phyloP scores from a whole-genome alignment of 2,797 vertebrate genomes.

The Tangara arthus region DNA sequence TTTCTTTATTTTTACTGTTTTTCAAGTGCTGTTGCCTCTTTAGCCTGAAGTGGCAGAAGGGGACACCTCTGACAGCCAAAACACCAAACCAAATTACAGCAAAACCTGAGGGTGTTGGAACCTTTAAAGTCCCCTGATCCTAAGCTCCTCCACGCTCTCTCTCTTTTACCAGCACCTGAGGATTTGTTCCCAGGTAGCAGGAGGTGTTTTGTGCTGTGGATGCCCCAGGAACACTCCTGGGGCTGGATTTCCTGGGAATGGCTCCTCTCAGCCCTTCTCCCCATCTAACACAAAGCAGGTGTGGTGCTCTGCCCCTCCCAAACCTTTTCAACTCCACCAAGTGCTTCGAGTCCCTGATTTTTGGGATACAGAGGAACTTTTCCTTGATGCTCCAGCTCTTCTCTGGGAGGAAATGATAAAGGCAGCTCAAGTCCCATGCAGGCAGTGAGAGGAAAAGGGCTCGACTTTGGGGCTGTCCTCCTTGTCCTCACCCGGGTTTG shows the following conservation, averaged over 20 bases:
- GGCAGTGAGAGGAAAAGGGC: neutral
- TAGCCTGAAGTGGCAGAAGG: neutral
- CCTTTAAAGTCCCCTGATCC: neutral
- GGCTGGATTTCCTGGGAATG: neutral
- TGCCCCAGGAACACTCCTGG: neutral
- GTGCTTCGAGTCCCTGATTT: neutral
- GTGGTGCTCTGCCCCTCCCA: neutral
- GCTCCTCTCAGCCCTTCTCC: neutral
- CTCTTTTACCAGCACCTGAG: neutral
- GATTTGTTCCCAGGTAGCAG: rapidly evolving
- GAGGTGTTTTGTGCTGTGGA: neutral
- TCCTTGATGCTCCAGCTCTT: neutral
- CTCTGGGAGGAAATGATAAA: neutral
- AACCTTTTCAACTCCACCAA: neutral
- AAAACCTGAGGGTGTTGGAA: rapidly evolving
- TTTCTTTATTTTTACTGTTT: neutral
- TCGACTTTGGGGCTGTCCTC: neutral
- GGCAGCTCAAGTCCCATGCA: neutral
- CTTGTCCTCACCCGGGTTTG: neutral
- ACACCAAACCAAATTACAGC: rapidly evolving
- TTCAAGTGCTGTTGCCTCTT: neutral
- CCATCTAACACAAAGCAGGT: neutral
- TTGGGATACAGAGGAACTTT: neutral
- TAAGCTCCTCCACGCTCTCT: neutral
- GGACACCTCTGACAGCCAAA: neutral